Base-by-base conservation (phyloP, 2,888 invertebrate species). In the Phengaris arion region DNA sequence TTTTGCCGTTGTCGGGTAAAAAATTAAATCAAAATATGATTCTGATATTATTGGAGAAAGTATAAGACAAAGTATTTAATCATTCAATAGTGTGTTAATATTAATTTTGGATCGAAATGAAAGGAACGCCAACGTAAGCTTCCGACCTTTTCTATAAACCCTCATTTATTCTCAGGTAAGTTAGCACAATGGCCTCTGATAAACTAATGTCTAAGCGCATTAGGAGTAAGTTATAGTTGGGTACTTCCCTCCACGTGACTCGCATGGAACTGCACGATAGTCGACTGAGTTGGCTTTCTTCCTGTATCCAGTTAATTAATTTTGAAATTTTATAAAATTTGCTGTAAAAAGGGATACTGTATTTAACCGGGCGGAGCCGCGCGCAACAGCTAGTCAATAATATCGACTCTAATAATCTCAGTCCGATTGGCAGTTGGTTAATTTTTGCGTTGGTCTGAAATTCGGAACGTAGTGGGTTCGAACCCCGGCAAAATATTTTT, bases 191-290 rank as follows among this genome's bases (percentile, higher is more conserved):
- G 48, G 15, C n/a, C 9, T 7, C n/a, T 15, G 69, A 48, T 69
- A 48, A 69, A 69, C 69, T 69, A 69, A 69, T 69, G 69, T 69
- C 48, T 69, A 69, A 69, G 69, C 69, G 48, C 69, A 69, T 69
- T 69, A 69, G 13, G 69, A 69, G 69, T 64, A 69, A 48, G n/a
- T 69, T 48, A 69, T 48, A 69, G 69, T 69, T 69, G 12, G 13
- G 10, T 12, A 64, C 64, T 64, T 64, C 12, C 64, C 59, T 4
- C 22, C 64, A 64, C 64, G 64, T 64, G 64, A 64, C 35, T 64
- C 64, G 64, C 64, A 64, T 64, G 35, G 35, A 64, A 35, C 12
- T 64, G 52, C 52, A 48, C 1, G 48, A 48, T 48, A 48, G 2
- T 2, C 35, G 13, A 64, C 64, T 22, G 59, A 64, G 59, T 59